Evolutionary conservation across 2,113 vertebrate genomes (phyloP), one percentile per base, ranked within the genome.

Genomic region (Podarcis raffonei): DNA sequence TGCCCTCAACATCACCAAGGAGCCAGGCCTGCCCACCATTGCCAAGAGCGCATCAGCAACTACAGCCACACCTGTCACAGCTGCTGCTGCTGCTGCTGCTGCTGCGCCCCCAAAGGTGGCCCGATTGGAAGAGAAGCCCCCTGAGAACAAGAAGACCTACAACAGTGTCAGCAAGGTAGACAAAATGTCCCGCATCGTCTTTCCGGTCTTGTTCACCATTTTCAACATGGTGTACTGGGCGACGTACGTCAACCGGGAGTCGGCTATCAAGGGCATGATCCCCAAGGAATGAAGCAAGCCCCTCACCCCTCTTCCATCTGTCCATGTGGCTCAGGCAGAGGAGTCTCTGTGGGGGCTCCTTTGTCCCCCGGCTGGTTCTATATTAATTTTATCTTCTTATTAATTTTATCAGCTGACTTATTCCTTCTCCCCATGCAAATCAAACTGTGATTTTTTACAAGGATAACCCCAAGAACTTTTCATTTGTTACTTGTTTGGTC

Each of bases 141-240:
- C 96, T 37, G 98, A 99, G 88, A 98, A 97, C 93, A 98, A 97
- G 94, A 99, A 99, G 95, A 98, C 99, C 37, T 99, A 99, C 97
- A 99, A 99, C 96, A 99, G 98, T 0, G 99, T 99, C 97, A 99
- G 99, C 98, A 99, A 98, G 97, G 98, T 99, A 95, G 99, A 99
- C 97, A 99, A 99, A 97, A 99, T 99, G 94, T 99, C 99, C 1
- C 99, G 99, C 96, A 99, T 99, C 86, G 98, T 99, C 94, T 99
- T 99, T 95, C 99, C 99, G 3, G 97, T 99, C 82, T 97, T 99
- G 84, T 99, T 99, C 96, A 99, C 98, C 96, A 99, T 99, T 94
- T 99, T 99, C 96, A 99, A 99, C 94, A 93, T 99, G 89, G 99
- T 98, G 86, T 99, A 99, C 96, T 99, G 99, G 99, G 99, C 98